These are phyloP conservation scores for Charina bottae DNA, from an alignment of 2,113 vertebrate genomes.

Conservation along the genomic window DNA sequence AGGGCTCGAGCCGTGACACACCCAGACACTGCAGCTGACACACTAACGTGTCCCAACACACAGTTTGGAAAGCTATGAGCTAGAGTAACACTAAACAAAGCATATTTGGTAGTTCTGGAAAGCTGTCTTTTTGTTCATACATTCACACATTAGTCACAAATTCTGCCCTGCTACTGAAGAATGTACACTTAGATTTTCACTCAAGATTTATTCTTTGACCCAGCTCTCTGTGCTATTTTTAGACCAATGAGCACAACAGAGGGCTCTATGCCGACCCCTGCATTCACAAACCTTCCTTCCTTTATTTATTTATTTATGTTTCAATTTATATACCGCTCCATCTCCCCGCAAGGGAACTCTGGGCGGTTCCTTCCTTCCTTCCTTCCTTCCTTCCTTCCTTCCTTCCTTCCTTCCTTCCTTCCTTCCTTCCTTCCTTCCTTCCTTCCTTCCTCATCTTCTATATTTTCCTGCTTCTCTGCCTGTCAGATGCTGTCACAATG, in stretches of 20 bases:
- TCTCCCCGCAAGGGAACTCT: no score
- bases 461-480: neutral
- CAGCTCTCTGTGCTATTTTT: neutral
- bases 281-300: neutral
- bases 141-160: neutral
- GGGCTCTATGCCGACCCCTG: neutral
- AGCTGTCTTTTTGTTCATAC: neutral
- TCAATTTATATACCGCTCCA: no score
- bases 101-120: neutral
- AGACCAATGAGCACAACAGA: neutral
- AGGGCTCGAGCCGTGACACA: no score
- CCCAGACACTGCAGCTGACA: no score
- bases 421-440: neutral
- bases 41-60: no score
- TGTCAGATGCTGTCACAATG: neutral
- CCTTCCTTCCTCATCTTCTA: neutral
- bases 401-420: neutral
- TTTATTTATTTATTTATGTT: no score
- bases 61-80: no score
- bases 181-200: neutral
- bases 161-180: neutral
- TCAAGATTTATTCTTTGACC: neutral
- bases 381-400: neutral
- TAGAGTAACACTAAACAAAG: neutral
- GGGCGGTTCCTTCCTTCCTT: no score